phyloP scores from a whole-genome alignment of 1,140 invertebrate genomes.

The Aphelenchoides besseyi region DNA sequence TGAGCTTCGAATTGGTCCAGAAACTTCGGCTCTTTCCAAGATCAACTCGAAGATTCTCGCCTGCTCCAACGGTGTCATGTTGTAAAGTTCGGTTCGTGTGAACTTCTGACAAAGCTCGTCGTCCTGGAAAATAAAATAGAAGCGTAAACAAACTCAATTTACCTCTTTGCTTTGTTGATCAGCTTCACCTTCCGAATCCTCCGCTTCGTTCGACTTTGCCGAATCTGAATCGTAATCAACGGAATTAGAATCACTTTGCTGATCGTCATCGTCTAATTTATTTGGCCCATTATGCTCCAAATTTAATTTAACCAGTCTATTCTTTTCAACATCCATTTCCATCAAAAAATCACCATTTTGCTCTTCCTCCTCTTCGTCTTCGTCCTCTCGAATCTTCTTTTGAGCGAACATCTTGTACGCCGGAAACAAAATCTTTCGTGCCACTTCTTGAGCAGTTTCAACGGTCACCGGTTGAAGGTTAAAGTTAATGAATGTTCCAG shows the following conservation, averaged over 20 bases:
- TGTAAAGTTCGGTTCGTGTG: not conserved
- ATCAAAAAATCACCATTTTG: not conserved
- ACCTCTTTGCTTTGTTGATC: conserved; percentile 11
- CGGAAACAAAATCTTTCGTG: not conserved
- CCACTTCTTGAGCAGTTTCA: not conserved
- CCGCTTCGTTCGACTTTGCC: not conserved
- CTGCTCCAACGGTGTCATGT: not conserved
- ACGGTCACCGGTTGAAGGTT: not conserved
- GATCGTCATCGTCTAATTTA: not conserved
- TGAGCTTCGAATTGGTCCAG: not conserved
- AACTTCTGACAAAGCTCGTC: conserved; percentile 7
- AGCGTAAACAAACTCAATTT: not conserved
- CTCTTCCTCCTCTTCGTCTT: not conserved
- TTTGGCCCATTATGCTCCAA: not conserved
- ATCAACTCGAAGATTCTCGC: conserved; percentile 6
- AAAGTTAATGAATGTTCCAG: not conserved
- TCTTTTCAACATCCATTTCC: not conserved
- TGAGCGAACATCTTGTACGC: not conserved
- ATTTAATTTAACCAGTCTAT: not conserved
- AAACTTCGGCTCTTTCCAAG: not conserved
- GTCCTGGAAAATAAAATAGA: not conserved
- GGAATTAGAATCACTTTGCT: not conserved
- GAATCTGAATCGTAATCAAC: not conserved
- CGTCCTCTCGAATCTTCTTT: not conserved
- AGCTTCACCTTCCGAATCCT: not conserved